These are phyloP conservation scores for Hemicrepidius hirtus DNA, from an alignment of 2,888 invertebrate genomes.

Conservation along the genomic window DNA sequence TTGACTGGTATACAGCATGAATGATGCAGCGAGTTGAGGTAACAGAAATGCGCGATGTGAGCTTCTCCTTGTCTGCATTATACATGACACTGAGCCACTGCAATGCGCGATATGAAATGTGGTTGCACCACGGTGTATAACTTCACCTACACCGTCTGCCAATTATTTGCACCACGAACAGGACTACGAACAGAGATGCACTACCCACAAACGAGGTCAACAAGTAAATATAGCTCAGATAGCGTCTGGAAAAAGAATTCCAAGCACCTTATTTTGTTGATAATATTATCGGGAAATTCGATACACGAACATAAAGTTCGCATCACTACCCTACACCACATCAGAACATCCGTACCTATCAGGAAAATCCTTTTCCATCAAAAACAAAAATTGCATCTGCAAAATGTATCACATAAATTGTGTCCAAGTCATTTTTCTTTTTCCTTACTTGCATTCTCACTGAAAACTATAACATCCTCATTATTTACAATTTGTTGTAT, in stretches of 20 bases:
- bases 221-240: constrained; percentile 26
- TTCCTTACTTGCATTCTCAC: too few relatives aligned
- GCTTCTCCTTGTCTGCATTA: constrained; percentile 47
- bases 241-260: background rate
- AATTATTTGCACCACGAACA: constrained; percentile 45
- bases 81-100: constrained; percentile 49
- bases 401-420: too few relatives aligned
- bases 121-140: constrained; percentile 29
- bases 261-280: constrained; percentile 5
- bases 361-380: too few relatives aligned
- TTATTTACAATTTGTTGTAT: too few relatives aligned
- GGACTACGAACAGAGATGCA: constrained; percentile 33
- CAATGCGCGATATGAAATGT: constrained; percentile 49
- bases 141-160: constrained; percentile 43
- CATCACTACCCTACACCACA: background rate
- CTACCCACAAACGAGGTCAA: constrained; percentile 38
- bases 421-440: too few relatives aligned
- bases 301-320: background rate
- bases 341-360: too few relatives aligned
- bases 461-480: too few relatives aligned
- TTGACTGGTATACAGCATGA: constrained; percentile 38
- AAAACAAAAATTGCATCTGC: too few relatives aligned
- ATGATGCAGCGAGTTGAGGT: constrained; percentile 44
- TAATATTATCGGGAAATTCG: constrained; percentile 10
- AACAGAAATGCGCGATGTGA: constrained; percentile 41